Percentiles rank a stretch among this genome's conserved stretches.
These are phyloP conservation scores for Lethenteron camtschaticum DNA, from an alignment of 2,113 vertebrate species.

Conservation along the genomic window DNA sequence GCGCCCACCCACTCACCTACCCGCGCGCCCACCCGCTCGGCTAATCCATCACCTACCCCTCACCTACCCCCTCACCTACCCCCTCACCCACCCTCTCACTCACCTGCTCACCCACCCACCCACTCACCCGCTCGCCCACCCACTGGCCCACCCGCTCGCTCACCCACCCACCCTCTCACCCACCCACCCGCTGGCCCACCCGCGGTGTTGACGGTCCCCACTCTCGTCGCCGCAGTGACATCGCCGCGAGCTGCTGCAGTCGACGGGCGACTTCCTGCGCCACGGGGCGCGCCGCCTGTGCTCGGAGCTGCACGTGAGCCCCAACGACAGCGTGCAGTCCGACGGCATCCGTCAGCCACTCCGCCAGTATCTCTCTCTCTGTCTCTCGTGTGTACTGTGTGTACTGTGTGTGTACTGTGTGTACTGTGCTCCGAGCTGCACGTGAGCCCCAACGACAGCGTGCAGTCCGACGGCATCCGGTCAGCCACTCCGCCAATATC, in stretches of 20 bases:
- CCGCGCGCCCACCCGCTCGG: too few relatives aligned
- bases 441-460: too few relatives aligned
- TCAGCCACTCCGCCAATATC: too few relatives aligned
- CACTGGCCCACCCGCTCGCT: too few relatives aligned
- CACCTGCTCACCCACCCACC: too few relatives aligned
- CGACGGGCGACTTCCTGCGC: conserved; percentile 78
- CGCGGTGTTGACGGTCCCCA: background rate
- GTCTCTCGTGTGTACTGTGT: too few relatives aligned
- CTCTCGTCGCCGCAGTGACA: conserved; percentile 36
- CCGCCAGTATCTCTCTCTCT: too few relatives aligned
- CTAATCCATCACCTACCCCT: background rate
- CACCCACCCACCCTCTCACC: background rate
- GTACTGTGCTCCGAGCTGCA: too few relatives aligned
- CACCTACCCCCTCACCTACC: background rate
- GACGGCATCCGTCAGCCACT: conserved; percentile 56
- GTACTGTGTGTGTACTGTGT: too few relatives aligned
- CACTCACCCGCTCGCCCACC: background rate
- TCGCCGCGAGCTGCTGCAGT: conserved; percentile 89
- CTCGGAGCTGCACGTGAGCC: conserved; percentile 62
- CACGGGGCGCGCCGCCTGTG: conserved; percentile 59
- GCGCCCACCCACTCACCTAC: background rate
- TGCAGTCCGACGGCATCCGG: too few relatives aligned
- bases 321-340: conserved; percentile 59
- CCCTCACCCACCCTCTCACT: background rate
- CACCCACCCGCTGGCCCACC: too few relatives aligned